These are phyloP conservation scores for Oxyura jamaicensis DNA, from an alignment of 2,113 vertebrate genomes.

Conservation along the genomic window DNA sequence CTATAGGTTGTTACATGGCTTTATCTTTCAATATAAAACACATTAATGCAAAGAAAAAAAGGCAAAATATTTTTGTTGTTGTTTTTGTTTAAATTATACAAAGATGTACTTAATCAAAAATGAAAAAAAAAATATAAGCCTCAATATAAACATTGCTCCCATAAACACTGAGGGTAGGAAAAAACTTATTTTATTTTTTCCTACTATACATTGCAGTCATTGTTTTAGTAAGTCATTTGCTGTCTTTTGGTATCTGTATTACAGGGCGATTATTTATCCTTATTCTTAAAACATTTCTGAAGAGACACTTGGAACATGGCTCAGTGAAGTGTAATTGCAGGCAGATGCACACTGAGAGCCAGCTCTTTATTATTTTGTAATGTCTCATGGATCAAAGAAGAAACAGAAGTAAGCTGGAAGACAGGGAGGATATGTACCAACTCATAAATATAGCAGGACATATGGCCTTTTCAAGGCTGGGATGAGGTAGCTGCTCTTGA, in stretches of 20 bases:
- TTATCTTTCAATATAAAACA: neutral
- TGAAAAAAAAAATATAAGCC: neutral
- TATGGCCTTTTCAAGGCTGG: neutral
- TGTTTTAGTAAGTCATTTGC: neutral
- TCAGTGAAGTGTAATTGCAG: neutral
- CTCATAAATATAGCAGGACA: neutral
- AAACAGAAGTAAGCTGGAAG: neutral
- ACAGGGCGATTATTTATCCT: neutral
- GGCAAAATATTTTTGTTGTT: neutral
- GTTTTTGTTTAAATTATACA: neutral
- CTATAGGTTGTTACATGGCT: neutral
- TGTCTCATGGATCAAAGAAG: neutral
- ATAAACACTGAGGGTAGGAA: neutral
- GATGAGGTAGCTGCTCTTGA: neutral
- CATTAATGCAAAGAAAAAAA: neutral
- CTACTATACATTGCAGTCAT: neutral
- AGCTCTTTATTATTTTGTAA: neutral
- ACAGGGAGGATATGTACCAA: neutral
- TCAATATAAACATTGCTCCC: neutral
- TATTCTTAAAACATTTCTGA: neutral
- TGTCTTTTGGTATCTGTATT: neutral
- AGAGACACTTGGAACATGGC: neutral
- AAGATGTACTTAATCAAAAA: neutral
- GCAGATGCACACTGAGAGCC: neutral
- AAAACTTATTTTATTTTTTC: neutral